Percentiles rank a stretch among this genome's conserved stretches.
Conservation (phyloP, 2,888 invertebrate species). For the Villa cingulata region DNA sequence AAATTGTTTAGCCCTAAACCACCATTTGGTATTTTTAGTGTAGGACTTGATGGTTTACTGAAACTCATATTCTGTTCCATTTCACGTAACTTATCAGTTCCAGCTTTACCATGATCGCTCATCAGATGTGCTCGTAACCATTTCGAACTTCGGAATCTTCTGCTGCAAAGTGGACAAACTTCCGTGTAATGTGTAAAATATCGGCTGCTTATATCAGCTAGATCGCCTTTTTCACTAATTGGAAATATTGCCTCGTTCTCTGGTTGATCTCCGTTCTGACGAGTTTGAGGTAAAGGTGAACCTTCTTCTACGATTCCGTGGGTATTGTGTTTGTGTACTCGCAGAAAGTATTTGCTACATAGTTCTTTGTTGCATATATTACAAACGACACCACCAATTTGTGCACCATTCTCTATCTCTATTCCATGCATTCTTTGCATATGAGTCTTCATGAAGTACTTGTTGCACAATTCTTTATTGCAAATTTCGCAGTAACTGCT, state of each 20-base stretch:
- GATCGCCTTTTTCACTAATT: conserved; percentile 12
- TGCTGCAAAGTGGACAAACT: conserved; percentile 71
- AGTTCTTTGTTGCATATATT: conserved; percentile 97
- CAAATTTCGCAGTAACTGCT: conserved; percentile 94
- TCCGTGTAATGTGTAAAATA: conserved; percentile 58
- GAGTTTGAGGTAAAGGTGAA: conserved; percentile 38
- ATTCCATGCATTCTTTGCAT: conserved; percentile 98
- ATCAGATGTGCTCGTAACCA: conserved; percentile 78
- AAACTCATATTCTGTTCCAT: conserved; percentile 26
- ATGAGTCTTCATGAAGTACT: conserved; percentile 99
- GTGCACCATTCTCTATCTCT: conserved; percentile 82
- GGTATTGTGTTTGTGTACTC: conserved; percentile 95
- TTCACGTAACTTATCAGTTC: conserved; percentile 33
- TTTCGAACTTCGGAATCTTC: conserved; percentile 75
- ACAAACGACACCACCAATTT: conserved; percentile 86
- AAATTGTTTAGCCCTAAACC: conserved; percentile 14
- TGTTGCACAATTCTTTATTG: conserved; percentile 97
- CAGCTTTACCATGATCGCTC: conserved; percentile 64
- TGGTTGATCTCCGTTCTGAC: conserved; percentile 33
- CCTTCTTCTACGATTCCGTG: conserved; percentile 90
- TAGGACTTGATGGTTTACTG: conserved; percentile 31
- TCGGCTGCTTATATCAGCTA: conserved; percentile 45
- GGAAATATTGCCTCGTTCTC: conserved; percentile 10
- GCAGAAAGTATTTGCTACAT: conserved; percentile 93
- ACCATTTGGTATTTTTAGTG: conserved; percentile 35